Percentiles rank a stretch among this genome's conserved stretches.
Evolutionary conservation across 2,113 vertebrate genomes (phyloP).

Genomic region (Pipra filicauda): DNA sequence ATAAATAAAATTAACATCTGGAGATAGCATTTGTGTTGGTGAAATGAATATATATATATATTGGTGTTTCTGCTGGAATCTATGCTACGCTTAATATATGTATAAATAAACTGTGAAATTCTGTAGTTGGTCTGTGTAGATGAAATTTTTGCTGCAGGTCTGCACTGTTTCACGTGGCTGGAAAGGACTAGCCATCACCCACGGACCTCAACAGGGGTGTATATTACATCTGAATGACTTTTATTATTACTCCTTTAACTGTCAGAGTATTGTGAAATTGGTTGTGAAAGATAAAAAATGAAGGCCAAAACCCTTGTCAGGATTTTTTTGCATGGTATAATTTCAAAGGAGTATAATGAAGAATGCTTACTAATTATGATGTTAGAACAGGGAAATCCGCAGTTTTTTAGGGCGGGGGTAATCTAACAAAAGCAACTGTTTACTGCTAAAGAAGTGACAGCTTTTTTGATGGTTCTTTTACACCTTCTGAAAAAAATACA

Average conservation of each 20-base stretch:
- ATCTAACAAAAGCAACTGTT: conserved; percentile 15
- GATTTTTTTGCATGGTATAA: not conserved
- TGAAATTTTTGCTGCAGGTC: not conserved
- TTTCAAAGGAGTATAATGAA: not conserved
- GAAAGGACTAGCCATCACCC: not conserved
- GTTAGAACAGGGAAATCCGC: not conserved
- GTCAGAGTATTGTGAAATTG: not conserved
- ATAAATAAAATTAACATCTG: not conserved
- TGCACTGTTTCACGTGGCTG: not conserved
- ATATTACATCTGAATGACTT: not conserved
- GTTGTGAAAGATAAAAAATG: not conserved
- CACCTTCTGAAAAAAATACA: not conserved
- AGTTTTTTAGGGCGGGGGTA: conserved; percentile 41
- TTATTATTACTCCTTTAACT: not conserved
- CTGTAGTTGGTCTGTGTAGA: not conserved
- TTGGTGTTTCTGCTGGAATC: not conserved
- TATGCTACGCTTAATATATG: not conserved
- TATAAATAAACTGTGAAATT: not conserved
- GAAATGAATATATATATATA: not conserved
- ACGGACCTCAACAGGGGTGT: not conserved
- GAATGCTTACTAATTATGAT: conserved; percentile 1
- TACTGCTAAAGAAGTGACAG: not conserved
- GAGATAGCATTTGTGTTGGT: not conserved
- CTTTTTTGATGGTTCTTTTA: not conserved
- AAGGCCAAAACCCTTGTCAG: not conserved